These are phyloP conservation scores for Chiloscyllium punctatum DNA, from an alignment of 2,797 vertebrate species.

Conservation along the genomic window DNA sequence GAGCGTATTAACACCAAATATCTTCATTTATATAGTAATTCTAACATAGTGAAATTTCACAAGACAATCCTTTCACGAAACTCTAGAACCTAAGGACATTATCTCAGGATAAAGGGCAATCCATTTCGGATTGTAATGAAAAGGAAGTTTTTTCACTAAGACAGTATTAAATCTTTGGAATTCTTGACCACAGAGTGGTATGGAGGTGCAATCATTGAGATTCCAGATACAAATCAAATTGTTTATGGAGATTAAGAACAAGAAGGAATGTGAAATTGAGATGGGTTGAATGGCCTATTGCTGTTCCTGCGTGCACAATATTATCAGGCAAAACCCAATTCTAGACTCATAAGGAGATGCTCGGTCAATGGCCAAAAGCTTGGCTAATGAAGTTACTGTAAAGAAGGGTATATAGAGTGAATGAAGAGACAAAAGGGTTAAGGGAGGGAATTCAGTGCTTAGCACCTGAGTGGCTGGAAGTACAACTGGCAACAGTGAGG, in stretches of 20 bases:
- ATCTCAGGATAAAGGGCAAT: too few relatives aligned
- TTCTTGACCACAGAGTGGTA: too few relatives aligned
- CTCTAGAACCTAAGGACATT: too few relatives aligned
- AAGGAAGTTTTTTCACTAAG: too few relatives aligned
- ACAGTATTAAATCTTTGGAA: too few relatives aligned
- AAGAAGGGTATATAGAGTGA: not conserved
- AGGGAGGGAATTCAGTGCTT: not conserved
- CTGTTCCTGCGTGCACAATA: too few relatives aligned
- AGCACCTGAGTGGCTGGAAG: not conserved
- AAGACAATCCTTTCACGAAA: not conserved
- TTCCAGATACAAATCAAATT: too few relatives aligned
- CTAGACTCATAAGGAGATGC: not conserved
- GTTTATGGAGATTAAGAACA: too few relatives aligned
- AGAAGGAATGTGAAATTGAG: too few relatives aligned
- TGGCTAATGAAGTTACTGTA: not conserved
- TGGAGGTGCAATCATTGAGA: too few relatives aligned
- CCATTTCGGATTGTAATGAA: too few relatives aligned
- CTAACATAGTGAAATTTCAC: not conserved
- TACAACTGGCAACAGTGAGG: not conserved
- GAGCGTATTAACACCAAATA: not conserved
- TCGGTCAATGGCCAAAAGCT: not conserved
- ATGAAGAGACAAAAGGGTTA: not conserved
- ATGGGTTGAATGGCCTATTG: too few relatives aligned
- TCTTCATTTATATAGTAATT: not conserved
- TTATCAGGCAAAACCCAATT: not conserved